Evolutionary conservation across 2,888 invertebrate species (phyloP).

Genomic region (Zootermopsis nevadensis): DNA sequence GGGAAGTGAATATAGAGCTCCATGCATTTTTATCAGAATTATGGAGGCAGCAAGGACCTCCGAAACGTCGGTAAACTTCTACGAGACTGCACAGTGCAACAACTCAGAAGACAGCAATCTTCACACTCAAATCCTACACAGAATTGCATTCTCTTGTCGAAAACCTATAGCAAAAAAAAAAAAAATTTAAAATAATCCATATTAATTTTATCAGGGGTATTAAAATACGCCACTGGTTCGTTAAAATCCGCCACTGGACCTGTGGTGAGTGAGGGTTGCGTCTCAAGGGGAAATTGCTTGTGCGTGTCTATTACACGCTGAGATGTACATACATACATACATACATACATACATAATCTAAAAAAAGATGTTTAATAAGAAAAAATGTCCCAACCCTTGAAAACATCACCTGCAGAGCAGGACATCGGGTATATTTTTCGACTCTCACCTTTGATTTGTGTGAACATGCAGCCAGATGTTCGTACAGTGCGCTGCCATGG

Average conservation of each 20-base stretch:
- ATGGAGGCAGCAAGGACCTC: too few relatives aligned
- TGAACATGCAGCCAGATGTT: slow-evolving; percentile 40
- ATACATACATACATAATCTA: slow-evolving; percentile 12
- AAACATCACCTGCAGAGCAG: slow-evolving; percentile 32
- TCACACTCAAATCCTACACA: too few relatives aligned
- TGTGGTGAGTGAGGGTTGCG: slow-evolving; percentile 3
- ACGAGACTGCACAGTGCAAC: too few relatives aligned
- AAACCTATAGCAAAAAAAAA: not conserved
- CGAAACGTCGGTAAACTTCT: too few relatives aligned
- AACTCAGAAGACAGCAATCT: too few relatives aligned
- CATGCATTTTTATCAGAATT: too few relatives aligned
- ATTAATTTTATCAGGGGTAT: not conserved
- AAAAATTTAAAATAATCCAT: not conserved
- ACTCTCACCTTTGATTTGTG: slow-evolving; percentile 44
- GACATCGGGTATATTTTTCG: slow-evolving; percentile 25
- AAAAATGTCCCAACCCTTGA: slow-evolving; percentile 30
- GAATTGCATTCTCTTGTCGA: too few relatives aligned
- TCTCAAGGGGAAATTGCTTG: slow-evolving; percentile 26
- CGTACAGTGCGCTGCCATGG: not conserved
- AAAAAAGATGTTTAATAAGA: slow-evolving; percentile 22
- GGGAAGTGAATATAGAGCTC: too few relatives aligned
- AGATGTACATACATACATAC: slow-evolving; percentile 23
- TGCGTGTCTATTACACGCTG: slow-evolving; percentile 30
- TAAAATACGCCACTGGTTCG: not conserved
- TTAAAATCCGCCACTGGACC: not conserved